Evolutionary conservation across 2,888 invertebrate species (phyloP).

Genomic region (Coremacera marginata): DNA sequence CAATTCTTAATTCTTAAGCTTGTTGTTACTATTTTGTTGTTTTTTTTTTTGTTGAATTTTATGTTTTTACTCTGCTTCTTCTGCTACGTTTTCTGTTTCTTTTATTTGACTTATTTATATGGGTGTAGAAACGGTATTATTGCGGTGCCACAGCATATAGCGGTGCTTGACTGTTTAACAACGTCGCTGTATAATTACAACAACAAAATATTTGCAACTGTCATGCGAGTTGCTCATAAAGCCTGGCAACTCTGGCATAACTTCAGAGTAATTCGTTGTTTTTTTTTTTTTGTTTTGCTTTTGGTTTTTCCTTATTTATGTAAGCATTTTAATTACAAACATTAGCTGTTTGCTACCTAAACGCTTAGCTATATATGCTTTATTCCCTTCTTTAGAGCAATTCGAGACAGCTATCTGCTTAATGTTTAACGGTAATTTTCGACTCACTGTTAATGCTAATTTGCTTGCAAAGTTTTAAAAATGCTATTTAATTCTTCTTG

Average conservation of each 20-base stretch:
- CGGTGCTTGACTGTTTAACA: too few relatives aligned
- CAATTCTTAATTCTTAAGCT: background rate
- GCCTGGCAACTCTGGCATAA: background rate
- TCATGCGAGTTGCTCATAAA: conserved; percentile 17
- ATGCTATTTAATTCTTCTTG: too few relatives aligned
- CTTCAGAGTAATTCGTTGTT: background rate
- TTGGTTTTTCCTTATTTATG: background rate
- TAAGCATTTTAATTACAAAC: background rate
- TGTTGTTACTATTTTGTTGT: conserved; percentile 6
- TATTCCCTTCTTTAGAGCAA: background rate
- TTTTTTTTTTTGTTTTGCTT: too few relatives aligned
- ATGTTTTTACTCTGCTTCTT: too few relatives aligned
- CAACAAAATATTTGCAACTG: conserved; percentile 15
- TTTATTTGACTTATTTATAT: too few relatives aligned
- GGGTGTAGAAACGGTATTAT: too few relatives aligned
- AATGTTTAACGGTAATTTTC: conserved; percentile 16
- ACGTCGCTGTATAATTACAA: background rate
- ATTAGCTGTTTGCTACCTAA: background rate
- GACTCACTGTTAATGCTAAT: conserved; percentile 13
- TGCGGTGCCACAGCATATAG: too few relatives aligned
- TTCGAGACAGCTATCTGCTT: background rate
- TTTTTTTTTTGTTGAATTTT: background rate
- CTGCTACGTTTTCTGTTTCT: too few relatives aligned
- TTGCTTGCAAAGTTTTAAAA: background rate
- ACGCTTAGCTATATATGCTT: background rate